phyloP scores from a whole-genome alignment of 2,797 vertebrate genomes.

The Platalea minor region DNA sequence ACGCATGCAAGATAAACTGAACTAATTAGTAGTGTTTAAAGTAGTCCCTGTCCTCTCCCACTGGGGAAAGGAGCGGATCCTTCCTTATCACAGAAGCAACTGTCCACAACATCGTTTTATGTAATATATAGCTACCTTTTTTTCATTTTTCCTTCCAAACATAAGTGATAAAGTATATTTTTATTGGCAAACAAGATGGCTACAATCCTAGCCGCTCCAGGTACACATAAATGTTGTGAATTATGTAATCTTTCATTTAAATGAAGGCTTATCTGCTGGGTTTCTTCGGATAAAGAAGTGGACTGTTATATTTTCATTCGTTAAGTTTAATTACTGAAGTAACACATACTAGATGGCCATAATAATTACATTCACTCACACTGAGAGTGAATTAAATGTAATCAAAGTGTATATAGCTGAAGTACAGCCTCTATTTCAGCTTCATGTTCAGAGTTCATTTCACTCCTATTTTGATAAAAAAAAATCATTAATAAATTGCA shows the following conservation, averaged over 20 bases:
- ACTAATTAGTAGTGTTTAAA: slow-evolving; percentile 73
- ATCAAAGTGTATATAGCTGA: slow-evolving; percentile 38
- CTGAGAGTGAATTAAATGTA: slow-evolving; percentile 2
- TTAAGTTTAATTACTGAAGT: slow-evolving; percentile 40
- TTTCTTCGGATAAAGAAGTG: slow-evolving; percentile 40
- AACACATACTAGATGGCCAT: slow-evolving; percentile 47
- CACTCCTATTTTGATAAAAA: not conserved
- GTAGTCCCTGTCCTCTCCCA: slow-evolving; percentile 62
- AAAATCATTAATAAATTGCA: not conserved
- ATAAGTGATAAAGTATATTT: not conserved
- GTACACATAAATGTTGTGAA: not conserved
- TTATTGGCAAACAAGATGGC: slow-evolving; percentile 33
- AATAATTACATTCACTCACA: slow-evolving; percentile 49
- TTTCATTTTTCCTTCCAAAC: not conserved
- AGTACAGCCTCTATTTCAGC: not conserved
- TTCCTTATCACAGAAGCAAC: not conserved
- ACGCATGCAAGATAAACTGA: slow-evolving; percentile 67
- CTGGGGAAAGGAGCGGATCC: not conserved
- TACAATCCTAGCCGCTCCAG: slow-evolving; percentile 19
- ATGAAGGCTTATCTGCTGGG: slow-evolving; percentile 39
- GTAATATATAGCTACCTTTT: not conserved
- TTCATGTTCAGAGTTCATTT: not conserved
- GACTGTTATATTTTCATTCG: slow-evolving; percentile 27
- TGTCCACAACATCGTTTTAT: not conserved
- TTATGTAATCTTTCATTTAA: slow-evolving; percentile 33